Percentiles rank a stretch among this genome's conserved stretches.
Conservation (phyloP, 2,113 vertebrate species). For the Entelurus aequoreus region DNA sequence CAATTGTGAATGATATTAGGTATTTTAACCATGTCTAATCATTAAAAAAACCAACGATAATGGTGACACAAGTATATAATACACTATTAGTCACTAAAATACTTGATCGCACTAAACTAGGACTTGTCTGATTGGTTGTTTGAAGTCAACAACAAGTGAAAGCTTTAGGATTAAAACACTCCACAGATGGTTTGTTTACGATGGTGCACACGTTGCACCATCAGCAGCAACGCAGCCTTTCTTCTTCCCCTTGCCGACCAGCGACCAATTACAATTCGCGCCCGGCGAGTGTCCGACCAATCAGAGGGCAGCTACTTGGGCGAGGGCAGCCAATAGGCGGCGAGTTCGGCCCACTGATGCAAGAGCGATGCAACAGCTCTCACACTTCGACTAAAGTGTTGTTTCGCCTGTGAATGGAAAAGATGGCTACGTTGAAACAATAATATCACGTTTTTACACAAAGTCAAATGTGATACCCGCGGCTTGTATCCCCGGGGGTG, state of each 20-base stretch:
- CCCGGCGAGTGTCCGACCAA: conserved; percentile 49
- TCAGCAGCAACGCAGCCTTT: conserved; percentile 39
- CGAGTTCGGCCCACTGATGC: conserved; percentile 69
- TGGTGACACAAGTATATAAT: too few relatives aligned
- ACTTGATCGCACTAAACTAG: too few relatives aligned
- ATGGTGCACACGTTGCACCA: conserved; percentile 65
- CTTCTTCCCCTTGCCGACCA: conserved; percentile 49
- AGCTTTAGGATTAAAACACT: conserved; percentile 24
- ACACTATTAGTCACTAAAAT: too few relatives aligned
- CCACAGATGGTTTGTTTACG: conserved; percentile 73
- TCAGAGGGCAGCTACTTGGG: conserved; percentile 25
- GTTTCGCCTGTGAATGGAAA: conserved; percentile 40
- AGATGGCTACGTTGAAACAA: conserved; percentile 42
- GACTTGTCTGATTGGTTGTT: not conserved
- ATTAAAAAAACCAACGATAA: not conserved
- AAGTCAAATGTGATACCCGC: not conserved
- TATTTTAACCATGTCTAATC: not conserved
- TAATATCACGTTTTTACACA: not conserved
- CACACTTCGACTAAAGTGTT: conserved; percentile 60
- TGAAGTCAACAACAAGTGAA: conserved; percentile 4
- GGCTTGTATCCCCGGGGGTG: not conserved
- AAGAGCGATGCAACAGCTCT: conserved; percentile 72
- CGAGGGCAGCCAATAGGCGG: conserved; percentile 59
- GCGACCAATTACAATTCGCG: conserved; percentile 62
- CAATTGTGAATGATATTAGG: conserved; percentile 15